phyloP scores from a whole-genome alignment of 2,113 vertebrate genomes.

The Talpa occidentalis region DNA sequence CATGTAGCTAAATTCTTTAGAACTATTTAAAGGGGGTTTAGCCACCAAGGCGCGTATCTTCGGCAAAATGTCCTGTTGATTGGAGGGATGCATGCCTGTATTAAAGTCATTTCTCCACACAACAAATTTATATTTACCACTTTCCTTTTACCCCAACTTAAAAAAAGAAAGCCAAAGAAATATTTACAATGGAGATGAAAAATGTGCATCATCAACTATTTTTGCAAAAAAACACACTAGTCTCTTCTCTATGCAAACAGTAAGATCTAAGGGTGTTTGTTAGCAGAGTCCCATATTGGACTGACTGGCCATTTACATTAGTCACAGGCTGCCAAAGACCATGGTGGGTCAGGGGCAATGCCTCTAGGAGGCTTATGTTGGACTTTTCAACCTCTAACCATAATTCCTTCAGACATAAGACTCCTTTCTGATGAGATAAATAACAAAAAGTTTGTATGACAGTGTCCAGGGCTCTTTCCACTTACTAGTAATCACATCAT shows the following conservation, averaged over 20 bases:
- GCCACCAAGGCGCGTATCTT: constrained; percentile 77
- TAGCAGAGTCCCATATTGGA: constrained; percentile 48
- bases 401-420: neutral
- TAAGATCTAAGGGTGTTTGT: constrained; percentile 69
- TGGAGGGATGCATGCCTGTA: constrained; percentile 76
- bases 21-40: constrained; percentile 74
- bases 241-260: constrained; percentile 65
- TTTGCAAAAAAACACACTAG: neutral
- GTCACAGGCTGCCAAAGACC: neutral
- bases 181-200: constrained; percentile 81
- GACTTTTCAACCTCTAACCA: neutral
- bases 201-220: constrained; percentile 60
- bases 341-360: neutral
- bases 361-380: neutral
- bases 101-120: constrained; percentile 78
- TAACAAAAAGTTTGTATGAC: neutral
- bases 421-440: neutral
- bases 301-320: neutral
- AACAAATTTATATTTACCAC: constrained; percentile 74
- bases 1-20: constrained; percentile 75
- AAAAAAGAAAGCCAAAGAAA: constrained; percentile 79
- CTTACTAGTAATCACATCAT: neutral
- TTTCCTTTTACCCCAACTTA: constrained; percentile 60
- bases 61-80: constrained; percentile 74
- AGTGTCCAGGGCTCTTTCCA: neutral